Conservation (phyloP, 2,797 vertebrate genomes). For the Anguilla megastoma region DNA sequence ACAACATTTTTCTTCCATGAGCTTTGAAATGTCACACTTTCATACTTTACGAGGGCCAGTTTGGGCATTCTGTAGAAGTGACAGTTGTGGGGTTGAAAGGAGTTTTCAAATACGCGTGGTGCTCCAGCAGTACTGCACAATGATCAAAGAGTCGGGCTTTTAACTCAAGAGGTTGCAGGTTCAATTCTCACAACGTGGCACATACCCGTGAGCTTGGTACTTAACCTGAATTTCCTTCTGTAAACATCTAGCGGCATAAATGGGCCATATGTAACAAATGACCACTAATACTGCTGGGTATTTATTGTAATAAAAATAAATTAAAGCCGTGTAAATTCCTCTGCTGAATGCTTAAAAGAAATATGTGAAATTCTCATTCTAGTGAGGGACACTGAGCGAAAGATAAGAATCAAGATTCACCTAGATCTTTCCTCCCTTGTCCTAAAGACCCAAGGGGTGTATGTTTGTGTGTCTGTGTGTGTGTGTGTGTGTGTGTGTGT, state of each 20-base stretch:
- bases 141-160: background rate
- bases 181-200: too few relatives aligned
- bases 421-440: background rate
- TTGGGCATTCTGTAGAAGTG: background rate
- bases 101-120: too few relatives aligned
- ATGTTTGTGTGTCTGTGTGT: background rate
- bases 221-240: too few relatives aligned
- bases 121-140: background rate
- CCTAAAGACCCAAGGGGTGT: background rate
- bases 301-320: background rate
- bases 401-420: background rate
- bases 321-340: background rate
- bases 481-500: background rate
- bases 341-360: background rate
- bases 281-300: background rate
- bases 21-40: background rate
- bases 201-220: too few relatives aligned
- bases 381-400: background rate
- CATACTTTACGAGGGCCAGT: background rate
- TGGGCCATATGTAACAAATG: background rate
- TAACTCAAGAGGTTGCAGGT: too few relatives aligned
- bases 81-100: background rate
- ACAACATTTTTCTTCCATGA: background rate
- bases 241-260: too few relatives aligned
- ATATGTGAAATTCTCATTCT: background rate